Base-by-base conservation (phyloP, 1,140 invertebrate species). In the Spodoptera frugiperda region DNA sequence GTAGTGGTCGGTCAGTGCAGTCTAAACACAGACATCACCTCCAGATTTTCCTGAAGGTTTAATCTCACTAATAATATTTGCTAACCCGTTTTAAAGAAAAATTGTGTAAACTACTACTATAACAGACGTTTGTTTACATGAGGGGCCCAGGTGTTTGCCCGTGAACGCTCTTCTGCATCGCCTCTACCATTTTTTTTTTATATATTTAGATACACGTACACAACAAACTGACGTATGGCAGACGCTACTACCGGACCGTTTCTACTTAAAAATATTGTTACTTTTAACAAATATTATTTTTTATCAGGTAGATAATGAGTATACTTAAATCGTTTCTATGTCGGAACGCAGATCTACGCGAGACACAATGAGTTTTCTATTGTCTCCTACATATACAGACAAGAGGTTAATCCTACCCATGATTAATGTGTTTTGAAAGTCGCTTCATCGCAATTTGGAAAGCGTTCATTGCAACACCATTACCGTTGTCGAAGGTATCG, bases 391-490 rank as follows among this genome's bases (percentile, higher is more conserved):
- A n/a, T n/a, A n/a, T n/a, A n/a, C 25, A 25, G 25, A 3, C 3
- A 25, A 3, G 12, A n/a, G n/a, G 17, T 33, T 15, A 33, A 39
- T 39, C 30, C n/a, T 61, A 3, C 17, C 15, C 61, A 12, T 4
- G 59, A 15, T 48, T 46, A 1, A 39, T 48, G 15, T 25, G 63
- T 19, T 25, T 19, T 21, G 48, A 57, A 72, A 25, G 30, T 39
- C 8, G 21, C 12, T 17, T 5, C 33, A 51, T 63, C 51, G 78
- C 39, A 68, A 72, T 76, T 79, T 76, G 51, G 68, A 79, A 79
- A 79, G 74, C 72, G 74, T 57, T 25, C 67, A 74, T 72, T 77
- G 75, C 71, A 53, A 80, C 67, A 76, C 59, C 25, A 70, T 74
- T 77, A 51, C 63, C 46, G 54, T 53, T 76, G 63, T 74, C 71